Conservation (phyloP, 2,797 vertebrate genomes). For the Calcarius lapponicus region DNA sequence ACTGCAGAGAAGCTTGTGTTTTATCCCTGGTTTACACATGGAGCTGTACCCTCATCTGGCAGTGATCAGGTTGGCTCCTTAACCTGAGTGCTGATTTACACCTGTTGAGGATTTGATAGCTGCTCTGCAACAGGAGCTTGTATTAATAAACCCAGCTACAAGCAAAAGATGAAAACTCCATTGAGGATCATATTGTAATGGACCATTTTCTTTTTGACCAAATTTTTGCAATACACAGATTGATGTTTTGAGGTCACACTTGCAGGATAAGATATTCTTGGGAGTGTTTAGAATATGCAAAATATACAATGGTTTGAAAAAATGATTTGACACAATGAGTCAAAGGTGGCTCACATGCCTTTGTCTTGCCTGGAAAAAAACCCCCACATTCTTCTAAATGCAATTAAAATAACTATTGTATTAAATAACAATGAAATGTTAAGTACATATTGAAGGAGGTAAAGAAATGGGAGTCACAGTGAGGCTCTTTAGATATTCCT, state of each 20-base stretch:
- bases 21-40: not conserved
- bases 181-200: not conserved
- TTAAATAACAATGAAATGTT: not conserved
- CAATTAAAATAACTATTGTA: not conserved
- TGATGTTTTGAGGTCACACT: not conserved
- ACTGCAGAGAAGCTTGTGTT: not conserved
- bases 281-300: not conserved
- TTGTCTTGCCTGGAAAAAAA: not conserved
- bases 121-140: not conserved
- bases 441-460: not conserved
- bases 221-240: not conserved
- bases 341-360: not conserved
- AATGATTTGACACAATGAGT: not conserved
- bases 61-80: not conserved
- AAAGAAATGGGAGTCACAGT: not conserved
- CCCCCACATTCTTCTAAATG: not conserved
- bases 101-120: not conserved
- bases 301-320: accelerated
- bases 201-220: not conserved
- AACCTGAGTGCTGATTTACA: not conserved
- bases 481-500: accelerated
- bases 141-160: not conserved
- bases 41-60: not conserved
- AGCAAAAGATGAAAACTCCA: not conserved
- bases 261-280: not conserved